Conservation (phyloP, 2,888 invertebrate species). For the Drymonia ruficornis region DNA sequence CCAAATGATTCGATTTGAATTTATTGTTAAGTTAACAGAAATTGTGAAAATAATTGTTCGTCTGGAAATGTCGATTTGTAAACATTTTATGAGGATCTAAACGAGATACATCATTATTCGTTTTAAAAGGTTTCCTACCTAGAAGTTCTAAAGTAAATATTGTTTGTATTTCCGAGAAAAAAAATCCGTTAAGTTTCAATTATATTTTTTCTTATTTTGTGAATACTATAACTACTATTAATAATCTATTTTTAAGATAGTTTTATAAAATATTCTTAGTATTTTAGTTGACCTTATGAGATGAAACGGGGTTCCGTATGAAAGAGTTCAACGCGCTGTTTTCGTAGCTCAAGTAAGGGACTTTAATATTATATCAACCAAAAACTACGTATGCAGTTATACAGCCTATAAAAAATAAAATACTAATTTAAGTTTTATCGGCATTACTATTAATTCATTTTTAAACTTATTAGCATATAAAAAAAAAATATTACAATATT, state of each 20-base stretch:
- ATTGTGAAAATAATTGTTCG: not conserved
- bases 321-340: slow-evolving; percentile 72
- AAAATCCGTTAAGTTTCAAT: not conserved
- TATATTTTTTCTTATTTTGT: not conserved
- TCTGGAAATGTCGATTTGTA: not conserved
- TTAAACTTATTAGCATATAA: too few relatives aligned
- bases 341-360: not conserved
- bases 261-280: not conserved
- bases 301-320: slow-evolving; percentile 36
- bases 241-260: not conserved
- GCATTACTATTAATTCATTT: too few relatives aligned
- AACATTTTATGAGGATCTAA: not conserved
- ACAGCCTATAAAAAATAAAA: too few relatives aligned
- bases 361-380: too few relatives aligned
- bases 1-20: not conserved
- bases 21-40: not conserved
- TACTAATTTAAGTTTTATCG: too few relatives aligned
- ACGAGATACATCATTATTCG: not conserved
- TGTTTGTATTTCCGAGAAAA: too few relatives aligned
- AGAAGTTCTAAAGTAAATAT: too few relatives aligned
- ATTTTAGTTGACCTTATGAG: not conserved
- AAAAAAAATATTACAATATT: too few relatives aligned
- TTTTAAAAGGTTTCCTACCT: too few relatives aligned
- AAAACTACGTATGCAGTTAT: too few relatives aligned
- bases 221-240: not conserved